Evolutionary conservation across 2,888 invertebrate species (phyloP).

Genomic region (Drosophila niveifrons): DNA sequence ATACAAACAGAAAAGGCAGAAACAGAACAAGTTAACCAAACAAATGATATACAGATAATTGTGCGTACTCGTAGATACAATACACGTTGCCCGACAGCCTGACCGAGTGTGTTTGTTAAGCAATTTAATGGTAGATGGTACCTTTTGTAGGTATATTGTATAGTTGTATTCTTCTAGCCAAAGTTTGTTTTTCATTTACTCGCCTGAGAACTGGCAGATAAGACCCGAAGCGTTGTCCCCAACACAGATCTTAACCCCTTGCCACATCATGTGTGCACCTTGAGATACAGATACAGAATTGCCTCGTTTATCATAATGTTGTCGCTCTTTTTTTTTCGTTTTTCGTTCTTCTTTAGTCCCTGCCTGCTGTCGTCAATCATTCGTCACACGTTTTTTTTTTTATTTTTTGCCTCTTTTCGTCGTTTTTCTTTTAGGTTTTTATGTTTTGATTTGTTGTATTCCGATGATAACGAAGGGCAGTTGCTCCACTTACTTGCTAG

Average conservation of each 20-base stretch:
- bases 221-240: slow-evolving; percentile 39
- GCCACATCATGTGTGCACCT: slow-evolving; percentile 39
- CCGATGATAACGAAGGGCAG: slow-evolving; percentile 54
- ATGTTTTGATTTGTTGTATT: slow-evolving; percentile 26
- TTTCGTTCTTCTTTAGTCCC: slow-evolving; percentile 26
- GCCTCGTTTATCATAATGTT: slow-evolving; percentile 56
- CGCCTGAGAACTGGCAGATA: slow-evolving; percentile 48
- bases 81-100: slow-evolving; percentile 25
- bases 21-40: slow-evolving; percentile 51
- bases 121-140: slow-evolving; percentile 67
- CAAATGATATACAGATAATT: slow-evolving; percentile 45
- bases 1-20: slow-evolving; percentile 26
- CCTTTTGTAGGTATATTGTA: slow-evolving; percentile 19
- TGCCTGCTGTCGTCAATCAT: slow-evolving; percentile 72
- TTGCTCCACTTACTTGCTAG: slow-evolving; percentile 59
- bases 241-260: slow-evolving; percentile 67
- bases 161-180: slow-evolving; percentile 32
- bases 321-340: slow-evolving; percentile 29
- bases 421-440: slow-evolving; percentile 26
- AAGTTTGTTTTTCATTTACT: slow-evolving; percentile 67
- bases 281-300: slow-evolving; percentile 32
- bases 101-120: slow-evolving; percentile 59
- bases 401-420: slow-evolving; percentile 1
- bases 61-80: slow-evolving; percentile 32
- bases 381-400: slow-evolving; percentile 59